Evolutionary conservation across 2,797 vertebrate species (phyloP), one percentile per base, ranked within the genome.

Genomic region (Sandelia bainsii): DNA sequence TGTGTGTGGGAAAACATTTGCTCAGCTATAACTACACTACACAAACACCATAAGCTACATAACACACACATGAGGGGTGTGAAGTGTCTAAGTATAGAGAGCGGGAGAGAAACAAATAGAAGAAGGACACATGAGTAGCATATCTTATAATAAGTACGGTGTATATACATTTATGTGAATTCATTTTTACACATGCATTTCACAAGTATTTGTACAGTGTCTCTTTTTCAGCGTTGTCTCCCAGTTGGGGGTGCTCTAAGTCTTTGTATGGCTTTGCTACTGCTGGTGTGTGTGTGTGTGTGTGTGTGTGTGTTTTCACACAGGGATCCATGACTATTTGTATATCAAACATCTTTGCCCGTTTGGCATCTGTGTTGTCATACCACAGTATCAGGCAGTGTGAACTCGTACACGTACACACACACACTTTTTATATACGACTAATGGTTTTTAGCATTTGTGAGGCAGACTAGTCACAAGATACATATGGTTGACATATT

Each of bases 1-100:
- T 82, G 77, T 84, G 86, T 90, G 89, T 89, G 81, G 87, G 90
- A 93, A 93, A 94, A 93, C 89, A 93, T 93, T 91, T 90, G 86
- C 90, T 91, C 87, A 87, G 88, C 86, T 80, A 77, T 89, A 90
- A 83, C 79, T 83, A 82, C 83, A 85, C 62, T 85, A 87, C 83
- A 81, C 83, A 85, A 87, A 87, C 86, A 90, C 79, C 78, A 81
- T 89, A 73, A 83, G 84, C 86, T 77, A 79, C 79, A 84, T 83
- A 83, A 82, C 79, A 74, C 75, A 74, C 77, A 74, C 75, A 72
- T 72, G 69, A 82, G 71, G 66, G 68, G 50, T 83, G 77, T 90
- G 80, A 89, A 91, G 86, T 87, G 81, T 79, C 68, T 74, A 70
- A 85, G 79, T 79, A 77, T 51, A 74, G 72, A 57, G 44, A 72